Base-by-base conservation (phyloP, 2,888 invertebrate genomes). In the Lissocephala sabroskyi region DNA sequence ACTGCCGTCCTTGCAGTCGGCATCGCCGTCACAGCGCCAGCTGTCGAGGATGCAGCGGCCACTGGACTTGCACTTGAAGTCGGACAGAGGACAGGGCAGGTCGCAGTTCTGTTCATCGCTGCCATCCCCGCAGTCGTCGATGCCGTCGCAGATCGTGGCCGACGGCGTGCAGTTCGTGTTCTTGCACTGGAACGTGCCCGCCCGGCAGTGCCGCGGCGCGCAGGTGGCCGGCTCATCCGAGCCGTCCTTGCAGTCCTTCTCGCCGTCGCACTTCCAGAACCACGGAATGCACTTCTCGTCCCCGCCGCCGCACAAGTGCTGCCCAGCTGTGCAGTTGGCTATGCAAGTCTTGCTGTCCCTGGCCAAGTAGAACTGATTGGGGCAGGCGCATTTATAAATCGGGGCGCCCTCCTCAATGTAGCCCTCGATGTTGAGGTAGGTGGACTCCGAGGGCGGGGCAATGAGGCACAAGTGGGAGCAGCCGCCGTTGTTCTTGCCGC, bases 391-490 rank as follows among this genome's bases (percentile, higher is more conserved):
- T 56, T 90, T 91, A 82, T 88, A 94, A 0, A 89, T 88, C 0
- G 93, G 92, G 0, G 91, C 89, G 1, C 93, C 93, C 70, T 93
- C 93, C 81, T 92, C 92, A 13, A 91, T 92, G 70, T 92, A 93
- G 1, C 91, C 92, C 62, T 92, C 92, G 39, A 92, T 89, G 70
- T 91, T 91, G 6, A 92, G 80, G 79, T 93, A 93, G 42, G 91
- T 91, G 1, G 92, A 92, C 30, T 89, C 91, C 39, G 87, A 88
- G 0, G 92, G 92, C 11, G 97, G 95, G 0, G 95, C 90, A 35
- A 99, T 91, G 18, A 99, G 86, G 80, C 98, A 98, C 4, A 98
- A 87, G 86, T 98, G 98, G 0, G 96, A 95, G 80, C 98, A 99
- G 2, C 96, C 96, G 16, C 97, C 98, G 80, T 99, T 98, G 80